These are phyloP conservation scores for Hoplias malabaricus DNA, from an alignment of 2,113 vertebrate species.

Conservation along the genomic window DNA sequence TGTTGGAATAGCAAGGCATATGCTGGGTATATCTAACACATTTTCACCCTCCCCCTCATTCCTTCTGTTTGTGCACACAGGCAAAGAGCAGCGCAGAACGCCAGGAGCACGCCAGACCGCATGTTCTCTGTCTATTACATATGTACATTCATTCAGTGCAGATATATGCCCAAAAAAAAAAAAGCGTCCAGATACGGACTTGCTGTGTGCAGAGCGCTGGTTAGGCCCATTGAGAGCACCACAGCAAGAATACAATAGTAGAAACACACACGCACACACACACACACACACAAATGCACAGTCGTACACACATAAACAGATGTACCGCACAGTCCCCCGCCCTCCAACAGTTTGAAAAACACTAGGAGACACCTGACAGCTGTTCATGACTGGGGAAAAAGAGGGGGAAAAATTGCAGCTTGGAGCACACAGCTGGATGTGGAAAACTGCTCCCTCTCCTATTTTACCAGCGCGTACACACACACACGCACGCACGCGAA, in stretches of 20 bases:
- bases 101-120: conserved; percentile 45
- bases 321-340: conserved; percentile 51
- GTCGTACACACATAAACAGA: conserved; percentile 19
- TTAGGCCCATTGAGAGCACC: conserved; percentile 6
- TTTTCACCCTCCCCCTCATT: conserved; percentile 48
- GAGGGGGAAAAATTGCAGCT: conserved; percentile 46
- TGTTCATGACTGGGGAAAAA: conserved; percentile 60
- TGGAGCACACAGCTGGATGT: conserved; percentile 64
- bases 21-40: conserved; percentile 61
- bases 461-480: conserved; percentile 28
- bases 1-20: conserved; percentile 72
- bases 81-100: conserved; percentile 35
- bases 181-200: background rate
- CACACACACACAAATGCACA: conserved; percentile 21
- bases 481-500: conserved; percentile 40
- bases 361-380: conserved; percentile 69
- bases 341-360: conserved; percentile 62
- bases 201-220: background rate
- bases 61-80: conserved; percentile 59
- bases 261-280: conserved; percentile 16
- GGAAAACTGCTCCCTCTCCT: conserved; percentile 41
- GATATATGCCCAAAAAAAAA: conserved; percentile 33
- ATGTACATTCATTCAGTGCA: conserved; percentile 40
- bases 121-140: conserved; percentile 39
- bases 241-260: conserved; percentile 12